phyloP scores from a whole-genome alignment of 2,888 invertebrate genomes.

The Ophion ellenae region DNA sequence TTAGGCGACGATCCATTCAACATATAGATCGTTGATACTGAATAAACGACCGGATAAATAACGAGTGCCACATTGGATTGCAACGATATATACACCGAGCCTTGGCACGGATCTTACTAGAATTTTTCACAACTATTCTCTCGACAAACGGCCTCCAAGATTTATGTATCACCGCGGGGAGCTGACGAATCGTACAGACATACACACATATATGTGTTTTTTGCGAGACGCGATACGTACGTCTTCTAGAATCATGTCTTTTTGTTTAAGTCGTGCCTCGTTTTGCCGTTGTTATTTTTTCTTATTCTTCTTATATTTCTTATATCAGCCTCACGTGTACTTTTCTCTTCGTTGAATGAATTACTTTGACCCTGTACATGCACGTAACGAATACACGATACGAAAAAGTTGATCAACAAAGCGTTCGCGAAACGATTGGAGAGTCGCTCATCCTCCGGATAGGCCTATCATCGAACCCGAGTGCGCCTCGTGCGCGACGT shows the following conservation, averaged over 20 bases:
- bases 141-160: slow-evolving; percentile 14
- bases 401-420: not conserved
- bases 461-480: not conserved
- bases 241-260: slow-evolving; percentile 35
- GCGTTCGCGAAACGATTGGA: not conserved
- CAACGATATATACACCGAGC: not conserved
- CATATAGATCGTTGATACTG: not conserved
- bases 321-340: not conserved
- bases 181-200: slow-evolving; percentile 49
- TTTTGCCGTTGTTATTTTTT: slow-evolving; percentile 3
- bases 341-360: not conserved
- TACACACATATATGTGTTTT: slow-evolving; percentile 2
- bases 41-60: slow-evolving; percentile 6
- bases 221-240: slow-evolving; percentile 34
- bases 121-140: slow-evolving; percentile 15
- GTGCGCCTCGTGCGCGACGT: too few relatives aligned
- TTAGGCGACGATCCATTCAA: not conserved
- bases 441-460: not conserved
- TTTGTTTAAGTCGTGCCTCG: not conserved
- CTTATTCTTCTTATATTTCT: not conserved
- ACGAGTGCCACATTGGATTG: slow-evolving; percentile 30
- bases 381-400: not conserved
- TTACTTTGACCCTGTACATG: not conserved
- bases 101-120: not conserved
- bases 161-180: slow-evolving; percentile 21